phyloP scores from a whole-genome alignment of 2,113 vertebrate genomes.

The Paradoxurus hermaphroditus region DNA sequence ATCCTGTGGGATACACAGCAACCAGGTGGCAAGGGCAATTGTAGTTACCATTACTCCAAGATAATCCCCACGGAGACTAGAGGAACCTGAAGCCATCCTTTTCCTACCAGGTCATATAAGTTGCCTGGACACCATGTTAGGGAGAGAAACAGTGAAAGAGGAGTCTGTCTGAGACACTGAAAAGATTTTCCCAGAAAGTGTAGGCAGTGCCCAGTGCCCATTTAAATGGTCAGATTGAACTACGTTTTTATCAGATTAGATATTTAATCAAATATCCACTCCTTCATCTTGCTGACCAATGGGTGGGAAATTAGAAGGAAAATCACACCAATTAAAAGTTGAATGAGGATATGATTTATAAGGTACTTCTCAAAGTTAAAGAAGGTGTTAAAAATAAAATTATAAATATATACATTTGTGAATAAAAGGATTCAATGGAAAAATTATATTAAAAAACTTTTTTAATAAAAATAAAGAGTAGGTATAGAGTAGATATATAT shows the following conservation, averaged over 20 bases:
- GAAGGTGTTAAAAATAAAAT: not conserved
- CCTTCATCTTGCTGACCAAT: not conserved
- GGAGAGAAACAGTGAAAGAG: not conserved
- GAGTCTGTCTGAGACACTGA: not conserved
- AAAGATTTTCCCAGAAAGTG: not conserved
- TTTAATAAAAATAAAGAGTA: not conserved
- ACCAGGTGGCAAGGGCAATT: not conserved
- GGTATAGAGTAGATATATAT: no score
- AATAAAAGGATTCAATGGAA: not conserved
- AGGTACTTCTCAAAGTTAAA: not conserved
- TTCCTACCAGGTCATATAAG: not conserved
- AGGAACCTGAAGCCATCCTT: not conserved
- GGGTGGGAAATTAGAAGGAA: conserved; percentile 8
- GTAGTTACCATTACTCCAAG: not conserved
- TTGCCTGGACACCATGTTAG: not conserved
- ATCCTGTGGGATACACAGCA: not conserved
- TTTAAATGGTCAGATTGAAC: not conserved
- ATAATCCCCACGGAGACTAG: not conserved
- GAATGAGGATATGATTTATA: not conserved
- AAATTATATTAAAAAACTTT: not conserved
- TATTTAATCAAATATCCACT: not conserved
- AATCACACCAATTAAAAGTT: not conserved
- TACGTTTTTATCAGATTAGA: not conserved
- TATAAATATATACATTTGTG: not conserved
- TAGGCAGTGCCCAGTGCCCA: not conserved